Evolutionary conservation across 2,888 invertebrate species (phyloP).

Genomic region (Coleophora flavipennella): DNA sequence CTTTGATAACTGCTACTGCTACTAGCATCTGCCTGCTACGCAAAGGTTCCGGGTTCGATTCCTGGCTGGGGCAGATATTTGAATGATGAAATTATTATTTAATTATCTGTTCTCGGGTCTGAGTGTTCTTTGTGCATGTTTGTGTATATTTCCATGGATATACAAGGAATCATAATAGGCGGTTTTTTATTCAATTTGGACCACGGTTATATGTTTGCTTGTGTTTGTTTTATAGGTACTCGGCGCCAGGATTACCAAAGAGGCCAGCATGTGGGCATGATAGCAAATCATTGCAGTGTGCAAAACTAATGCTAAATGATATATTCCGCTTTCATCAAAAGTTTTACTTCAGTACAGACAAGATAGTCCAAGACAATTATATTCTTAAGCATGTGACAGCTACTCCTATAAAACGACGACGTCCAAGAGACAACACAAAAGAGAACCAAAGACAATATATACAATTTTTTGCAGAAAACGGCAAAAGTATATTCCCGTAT

Average conservation of each 20-base stretch:
- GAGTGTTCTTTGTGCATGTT: too few species aligned
- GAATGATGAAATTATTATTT: too few species aligned
- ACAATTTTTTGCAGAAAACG: constrained; percentile 4
- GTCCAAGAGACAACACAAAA: not conserved
- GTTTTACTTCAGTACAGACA: not conserved
- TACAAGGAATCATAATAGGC: too few species aligned
- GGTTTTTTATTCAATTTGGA: too few species aligned
- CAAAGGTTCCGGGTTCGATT: too few species aligned
- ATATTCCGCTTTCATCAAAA: not conserved
- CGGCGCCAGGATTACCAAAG: not conserved
- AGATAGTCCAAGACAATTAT: not conserved
- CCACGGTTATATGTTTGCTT: too few species aligned
- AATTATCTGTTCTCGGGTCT: too few species aligned
- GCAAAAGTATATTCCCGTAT: constrained; percentile 3
- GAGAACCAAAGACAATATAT: not conserved
- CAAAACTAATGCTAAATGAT: not conserved
- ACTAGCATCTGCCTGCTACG: too few species aligned
- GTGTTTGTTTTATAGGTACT: not conserved
- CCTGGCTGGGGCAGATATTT: too few species aligned
- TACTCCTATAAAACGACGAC: not conserved
- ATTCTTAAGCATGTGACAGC: not conserved
- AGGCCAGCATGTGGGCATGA: not conserved
- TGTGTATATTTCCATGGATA: too few species aligned
- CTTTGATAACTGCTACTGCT: too few species aligned
- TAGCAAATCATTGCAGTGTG: not conserved